Evolutionary conservation across 2,797 vertebrate species (phyloP), one percentile per base, ranked within the genome.

Genomic region (Leptodactylus fallax): DNA sequence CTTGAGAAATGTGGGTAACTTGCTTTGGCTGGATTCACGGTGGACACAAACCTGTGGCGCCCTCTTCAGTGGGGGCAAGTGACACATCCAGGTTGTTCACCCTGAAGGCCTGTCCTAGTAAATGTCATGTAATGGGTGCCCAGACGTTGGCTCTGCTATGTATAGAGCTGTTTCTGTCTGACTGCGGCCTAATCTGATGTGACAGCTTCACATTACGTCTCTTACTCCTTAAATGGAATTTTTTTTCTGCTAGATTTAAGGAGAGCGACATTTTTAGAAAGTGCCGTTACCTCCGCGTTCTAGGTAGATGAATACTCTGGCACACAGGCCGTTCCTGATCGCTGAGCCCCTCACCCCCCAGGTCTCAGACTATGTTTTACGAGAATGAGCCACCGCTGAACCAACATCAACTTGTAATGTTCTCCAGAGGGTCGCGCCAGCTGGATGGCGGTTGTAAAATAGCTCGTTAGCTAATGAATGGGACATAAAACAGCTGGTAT

Each of bases 381-480:
- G 53, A 74, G 21, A 55, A 25, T 74, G 17, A 45, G n/a, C 63
- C n/a, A 61, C 13, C 56, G 45, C 13, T 77, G 60, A 85, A 63
- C 27, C 55, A 47, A n/a, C 53, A 17, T 36, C 67, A 36, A 19
- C 5, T 36, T 74, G 4, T 84, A 58, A 7, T 13, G 63, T 84
- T 45, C 83, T 63, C 83, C 55, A 17, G 83, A 16, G 71, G 27
- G 53, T 1, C 23, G 12, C 23, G 45, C 58, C 72, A 77, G 58
- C 47, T 63, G 83, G 83, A 76, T 49, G 8, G 16, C 10, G 56
- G 71, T 51, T 85, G 63, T 86, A 86, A 86, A 71, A 81, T 47
- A 71, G 23, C 78, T 86, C 21, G 51, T 86, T 81, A 81, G 51
- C 19, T 79, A 86, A 86, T 72, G 53, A 86, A 74, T 6, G 63